These are phyloP conservation scores for Cossypha niveicapilla DNA, from an alignment of 2,797 vertebrate species.

Conservation along the genomic window DNA sequence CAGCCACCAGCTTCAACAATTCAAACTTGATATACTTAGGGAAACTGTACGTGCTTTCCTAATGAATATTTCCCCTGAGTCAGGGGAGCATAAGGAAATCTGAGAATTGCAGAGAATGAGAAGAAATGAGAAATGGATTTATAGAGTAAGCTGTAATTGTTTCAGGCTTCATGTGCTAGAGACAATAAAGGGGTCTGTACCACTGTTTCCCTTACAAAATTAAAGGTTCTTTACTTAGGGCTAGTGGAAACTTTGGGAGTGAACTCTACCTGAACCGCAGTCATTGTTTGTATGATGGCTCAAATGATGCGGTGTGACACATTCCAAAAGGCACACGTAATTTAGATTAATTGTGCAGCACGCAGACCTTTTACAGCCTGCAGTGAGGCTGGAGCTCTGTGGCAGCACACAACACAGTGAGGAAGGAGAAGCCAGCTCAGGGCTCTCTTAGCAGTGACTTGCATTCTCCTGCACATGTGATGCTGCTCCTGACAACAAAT, in stretches of 20 bases:
- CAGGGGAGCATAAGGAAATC: constrained; percentile 38
- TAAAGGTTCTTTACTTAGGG: constrained; percentile 34
- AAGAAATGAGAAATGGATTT: constrained; percentile 11
- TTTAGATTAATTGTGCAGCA: constrained; percentile 52
- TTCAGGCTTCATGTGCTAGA: constrained; percentile 44
- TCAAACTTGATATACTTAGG: constrained; percentile 11
- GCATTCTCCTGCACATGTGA: neutral
- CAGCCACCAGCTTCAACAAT: neutral
- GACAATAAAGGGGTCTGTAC: neutral
- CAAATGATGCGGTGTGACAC: constrained; percentile 4
- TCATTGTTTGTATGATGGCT: neutral
- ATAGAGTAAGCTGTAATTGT: constrained; percentile 47
- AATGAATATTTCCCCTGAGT: constrained; percentile 26
- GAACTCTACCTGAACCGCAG: constrained; percentile 39
- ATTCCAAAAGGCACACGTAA: neutral
- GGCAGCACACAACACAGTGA: neutral
- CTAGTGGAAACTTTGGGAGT: constrained; percentile 5
- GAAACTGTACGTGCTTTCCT: neutral
- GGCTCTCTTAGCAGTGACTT: neutral
- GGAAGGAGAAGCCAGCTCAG: neutral
- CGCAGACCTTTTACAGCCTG: neutral
- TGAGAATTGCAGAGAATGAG: neutral
- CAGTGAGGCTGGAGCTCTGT: neutral
- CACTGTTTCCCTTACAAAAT: neutral
- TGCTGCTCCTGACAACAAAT: neutral